Evolutionary conservation across 2,797 vertebrate species (phyloP).

Genomic region (Sebastes taczanowskii): DNA sequence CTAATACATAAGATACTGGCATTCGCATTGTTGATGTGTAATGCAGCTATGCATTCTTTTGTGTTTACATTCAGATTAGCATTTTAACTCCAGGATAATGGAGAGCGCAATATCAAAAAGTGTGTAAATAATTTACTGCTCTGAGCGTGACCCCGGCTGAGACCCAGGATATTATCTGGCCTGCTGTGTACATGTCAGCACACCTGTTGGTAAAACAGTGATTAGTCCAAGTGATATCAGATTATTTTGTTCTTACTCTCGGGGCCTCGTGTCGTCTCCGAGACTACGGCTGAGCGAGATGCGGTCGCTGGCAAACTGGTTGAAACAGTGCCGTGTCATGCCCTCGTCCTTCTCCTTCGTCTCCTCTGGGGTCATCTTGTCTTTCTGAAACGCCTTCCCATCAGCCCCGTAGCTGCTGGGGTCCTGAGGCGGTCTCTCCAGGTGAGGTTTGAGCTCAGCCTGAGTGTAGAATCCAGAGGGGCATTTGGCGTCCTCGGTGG

Average conservation of each 20-base stretch:
- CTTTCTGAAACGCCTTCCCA: conserved; percentile 85
- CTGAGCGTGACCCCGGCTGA: neutral
- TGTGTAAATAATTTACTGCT: conserved; percentile 42
- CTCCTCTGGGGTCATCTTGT: conserved; percentile 83
- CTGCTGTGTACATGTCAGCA: conserved; percentile 20
- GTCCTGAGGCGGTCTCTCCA: conserved; percentile 89
- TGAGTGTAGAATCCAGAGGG: conserved; percentile 86
- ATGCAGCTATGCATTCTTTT: neutral
- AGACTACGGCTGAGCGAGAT: conserved; percentile 93
- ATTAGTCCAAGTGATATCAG: neutral
- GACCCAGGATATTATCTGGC: conserved; percentile 9
- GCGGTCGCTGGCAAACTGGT: conserved; percentile 94
- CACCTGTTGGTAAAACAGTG: conserved; percentile 18
- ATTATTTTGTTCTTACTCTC: conserved; percentile 87
- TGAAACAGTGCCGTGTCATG: conserved; percentile 94
- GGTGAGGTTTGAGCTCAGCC: conserved; percentile 85
- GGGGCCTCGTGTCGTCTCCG: conserved; percentile 91
- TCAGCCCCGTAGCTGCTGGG: conserved; percentile 83
- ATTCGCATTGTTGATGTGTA: no score
- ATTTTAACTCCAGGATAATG: neutral
- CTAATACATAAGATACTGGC: no score
- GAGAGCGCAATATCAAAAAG: neutral
- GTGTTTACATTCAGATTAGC: neutral
- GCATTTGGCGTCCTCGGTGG: conserved; percentile 77
- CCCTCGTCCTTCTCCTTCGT: conserved; percentile 89